Evolutionary conservation across 92 coral and sea anemone species (phyloP).

Genomic region (Anthopleura xanthogrammica): DNA sequence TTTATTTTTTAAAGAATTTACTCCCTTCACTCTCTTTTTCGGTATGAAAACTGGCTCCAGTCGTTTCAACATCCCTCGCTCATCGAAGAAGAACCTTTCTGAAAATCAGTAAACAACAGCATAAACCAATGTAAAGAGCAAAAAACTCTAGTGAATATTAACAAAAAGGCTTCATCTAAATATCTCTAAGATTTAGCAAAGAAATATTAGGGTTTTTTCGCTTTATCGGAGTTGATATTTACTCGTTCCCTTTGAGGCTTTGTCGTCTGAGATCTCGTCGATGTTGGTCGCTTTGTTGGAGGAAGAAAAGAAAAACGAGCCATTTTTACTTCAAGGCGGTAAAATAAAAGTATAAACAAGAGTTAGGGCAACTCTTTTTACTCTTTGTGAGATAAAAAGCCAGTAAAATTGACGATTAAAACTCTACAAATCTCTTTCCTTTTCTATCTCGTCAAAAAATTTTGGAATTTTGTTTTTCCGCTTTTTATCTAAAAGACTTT

Average conservation of each 20-base stretch:
- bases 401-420: background rate
- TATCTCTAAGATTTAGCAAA: background rate
- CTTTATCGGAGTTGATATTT: background rate
- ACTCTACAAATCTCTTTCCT: background rate
- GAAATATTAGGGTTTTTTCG: background rate
- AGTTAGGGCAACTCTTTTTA: background rate
- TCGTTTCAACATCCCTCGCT: constrained; percentile 30
- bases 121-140: background rate
- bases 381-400: background rate
- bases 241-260: background rate
- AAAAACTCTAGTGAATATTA: background rate
- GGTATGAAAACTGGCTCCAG: constrained; percentile 34
- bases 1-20: background rate
- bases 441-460: background rate
- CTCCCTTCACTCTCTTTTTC: constrained; percentile 9
- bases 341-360: background rate
- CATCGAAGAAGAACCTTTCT: background rate
- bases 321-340: background rate
- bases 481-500: too few relatives aligned
- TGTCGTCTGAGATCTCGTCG: background rate
- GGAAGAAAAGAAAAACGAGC: constrained; percentile 40
- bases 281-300: constrained; percentile 28
- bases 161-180: background rate
- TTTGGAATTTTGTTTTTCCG: background rate
- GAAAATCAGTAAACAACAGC: background rate